Conservation (phyloP, 2,113 vertebrate species). For the Sclerurus mexicanus region DNA sequence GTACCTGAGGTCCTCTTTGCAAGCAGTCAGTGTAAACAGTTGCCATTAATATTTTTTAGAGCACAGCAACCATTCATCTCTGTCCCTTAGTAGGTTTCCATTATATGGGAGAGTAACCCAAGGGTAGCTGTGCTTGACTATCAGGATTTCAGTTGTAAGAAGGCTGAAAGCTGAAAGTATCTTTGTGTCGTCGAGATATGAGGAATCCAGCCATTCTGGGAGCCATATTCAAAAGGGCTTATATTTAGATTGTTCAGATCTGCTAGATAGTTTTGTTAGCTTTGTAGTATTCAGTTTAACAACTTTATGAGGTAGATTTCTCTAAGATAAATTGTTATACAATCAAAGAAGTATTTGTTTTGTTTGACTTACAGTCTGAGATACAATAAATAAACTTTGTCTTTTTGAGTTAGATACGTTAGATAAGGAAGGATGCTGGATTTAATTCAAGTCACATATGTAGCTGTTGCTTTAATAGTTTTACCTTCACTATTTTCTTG, state of each 20-base stretch:
- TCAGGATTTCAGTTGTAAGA: neutral
- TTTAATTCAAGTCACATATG: neutral
- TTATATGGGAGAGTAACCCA: neutral
- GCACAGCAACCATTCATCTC: neutral
- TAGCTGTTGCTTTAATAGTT: neutral
- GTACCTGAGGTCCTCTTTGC: neutral
- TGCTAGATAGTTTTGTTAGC: neutral
- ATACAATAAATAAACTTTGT: neutral
- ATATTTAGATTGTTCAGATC: neutral
- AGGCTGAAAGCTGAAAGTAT: neutral
- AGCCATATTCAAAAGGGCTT: neutral
- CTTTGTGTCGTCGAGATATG: neutral
- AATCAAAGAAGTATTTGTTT: neutral
- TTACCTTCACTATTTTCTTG: neutral
- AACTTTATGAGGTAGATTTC: neutral
- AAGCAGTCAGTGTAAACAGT: neutral
- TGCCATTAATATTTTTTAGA: neutral
- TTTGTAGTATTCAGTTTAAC: neutral
- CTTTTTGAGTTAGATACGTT: neutral
- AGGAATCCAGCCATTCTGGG: neutral
- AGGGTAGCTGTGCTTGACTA: neutral
- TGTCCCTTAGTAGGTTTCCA: neutral
- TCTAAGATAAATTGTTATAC: neutral
- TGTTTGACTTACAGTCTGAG: neutral
- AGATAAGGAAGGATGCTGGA: neutral